Evolutionary conservation across 2,113 vertebrate genomes (phyloP), one percentile per base, ranked within the genome.

Genomic region (Pica pica): DNA sequence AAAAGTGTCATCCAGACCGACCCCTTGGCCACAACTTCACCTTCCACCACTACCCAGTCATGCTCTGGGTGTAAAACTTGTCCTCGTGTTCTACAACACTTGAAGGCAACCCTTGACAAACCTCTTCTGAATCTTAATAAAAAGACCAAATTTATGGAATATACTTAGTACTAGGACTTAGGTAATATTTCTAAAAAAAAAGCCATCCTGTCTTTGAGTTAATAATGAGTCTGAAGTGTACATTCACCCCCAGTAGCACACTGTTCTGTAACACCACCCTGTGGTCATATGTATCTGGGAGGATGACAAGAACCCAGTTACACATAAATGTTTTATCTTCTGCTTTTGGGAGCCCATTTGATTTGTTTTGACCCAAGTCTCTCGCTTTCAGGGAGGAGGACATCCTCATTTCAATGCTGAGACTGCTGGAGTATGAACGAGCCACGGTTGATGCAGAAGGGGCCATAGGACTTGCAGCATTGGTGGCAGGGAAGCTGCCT

Each of bases 361-460:
- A 20, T 87, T 89, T 70, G 22, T 80, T 85, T 33, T 85, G 63
- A 60, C 33, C 21, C 13, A 16, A 47, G 31, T 61, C 35, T 82
- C 13, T 85, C 50, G 6, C 44, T 61, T 70, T 68, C 91, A 99
- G 99, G 47, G 99, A 99, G 92, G 98, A 98, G 81, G 98, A 99
- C 46, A 92, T 98, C 78, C 94, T 99, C 91, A 84, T 99, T 91
- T 98, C 99, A 1, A 99, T 99, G 98, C 96, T 99, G 97, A 97
- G 98, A 56, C 93, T 99, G 93, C 98, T 99, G 94, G 99, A 99
- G 97, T 99, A 98, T 7, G 99, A 99, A 74, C 98, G 98, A 90
- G 98, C 98, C 70, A 98, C 97, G 0, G 97, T 99, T 21, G 98
- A 99, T 94, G 98, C 98, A 11, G 98, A 99, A 79, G 99, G 98